A percentile compares a stretch with the other conserved stretches of the same genome.
Evolutionary conservation across 2,797 vertebrate genomes (phyloP).

Genomic region (Anas acuta): DNA sequence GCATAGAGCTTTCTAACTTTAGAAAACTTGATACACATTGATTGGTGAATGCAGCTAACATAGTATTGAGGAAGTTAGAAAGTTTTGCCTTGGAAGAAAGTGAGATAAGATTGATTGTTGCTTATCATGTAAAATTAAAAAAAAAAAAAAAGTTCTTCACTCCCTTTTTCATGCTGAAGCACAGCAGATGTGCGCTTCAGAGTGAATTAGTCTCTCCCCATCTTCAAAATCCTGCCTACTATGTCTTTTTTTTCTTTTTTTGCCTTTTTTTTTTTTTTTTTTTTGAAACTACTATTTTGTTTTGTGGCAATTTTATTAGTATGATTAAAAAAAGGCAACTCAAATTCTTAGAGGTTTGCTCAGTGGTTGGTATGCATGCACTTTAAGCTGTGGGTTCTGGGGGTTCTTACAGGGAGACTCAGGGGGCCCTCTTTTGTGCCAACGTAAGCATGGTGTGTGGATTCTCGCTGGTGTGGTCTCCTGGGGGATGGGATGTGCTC

Average conservation of each 20-base stretch:
- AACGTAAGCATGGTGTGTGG: constrained; percentile 77
- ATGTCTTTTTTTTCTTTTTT: too few relatives aligned
- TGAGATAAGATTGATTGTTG: neutral
- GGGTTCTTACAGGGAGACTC: constrained; percentile 86
- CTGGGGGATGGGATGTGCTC: constrained; percentile 90
- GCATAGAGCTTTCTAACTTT: neutral
- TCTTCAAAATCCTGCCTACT: neutral
- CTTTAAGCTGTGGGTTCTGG: neutral
- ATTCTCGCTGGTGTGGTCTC: constrained; percentile 85
- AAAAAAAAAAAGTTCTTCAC: neutral
- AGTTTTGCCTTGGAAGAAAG: neutral
- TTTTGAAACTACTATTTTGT: neutral
- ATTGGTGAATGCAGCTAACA: neutral
- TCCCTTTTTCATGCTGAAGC: neutral
- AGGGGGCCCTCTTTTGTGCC: constrained; percentile 87
- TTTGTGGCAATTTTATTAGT: accelerated
- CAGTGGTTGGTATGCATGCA: neutral
- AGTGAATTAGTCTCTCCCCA: neutral
- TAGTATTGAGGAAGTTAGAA: neutral
- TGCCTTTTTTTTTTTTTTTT: too few relatives aligned
- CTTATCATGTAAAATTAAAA: neutral
- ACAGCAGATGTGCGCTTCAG: neutral
- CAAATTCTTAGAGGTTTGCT: neutral
- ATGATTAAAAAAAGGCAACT: neutral
- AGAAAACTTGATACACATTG: neutral